Percentiles rank a stretch among this genome's conserved stretches.
These are phyloP conservation scores for Lasioglossum leucozonium DNA, from an alignment of 2,888 invertebrate species.

Conservation along the genomic window DNA sequence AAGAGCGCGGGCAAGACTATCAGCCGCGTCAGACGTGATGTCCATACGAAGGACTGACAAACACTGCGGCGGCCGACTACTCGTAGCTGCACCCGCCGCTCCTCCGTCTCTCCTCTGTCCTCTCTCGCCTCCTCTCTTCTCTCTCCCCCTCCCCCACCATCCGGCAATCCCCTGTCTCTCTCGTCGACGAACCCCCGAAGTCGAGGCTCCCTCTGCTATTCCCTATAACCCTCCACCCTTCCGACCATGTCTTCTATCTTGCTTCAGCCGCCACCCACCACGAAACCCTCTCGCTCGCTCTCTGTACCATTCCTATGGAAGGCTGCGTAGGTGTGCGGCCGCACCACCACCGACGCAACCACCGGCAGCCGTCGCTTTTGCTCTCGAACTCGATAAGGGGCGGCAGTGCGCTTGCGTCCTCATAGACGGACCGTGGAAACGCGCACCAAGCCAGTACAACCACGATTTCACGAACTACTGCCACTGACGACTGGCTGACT, in stretches of 20 bases:
- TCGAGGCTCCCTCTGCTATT: background rate
- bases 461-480: conserved; percentile 74
- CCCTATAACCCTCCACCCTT: background rate
- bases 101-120: conserved; percentile 49
- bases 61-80: conserved; percentile 77
- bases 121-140: conserved; percentile 50
- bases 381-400: conserved; percentile 83
- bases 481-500: conserved; percentile 65
- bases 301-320: conserved; percentile 54
- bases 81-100: conserved; percentile 72
- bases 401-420: conserved; percentile 79
- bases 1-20: conserved; percentile 61
- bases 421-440: conserved; percentile 65
- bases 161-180: too few species aligned
- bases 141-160: conserved; percentile 47
- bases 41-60: conserved; percentile 80
- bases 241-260: background rate
- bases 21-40: conserved; percentile 73
- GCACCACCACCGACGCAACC: conserved; percentile 40
- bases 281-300: conserved; percentile 27
- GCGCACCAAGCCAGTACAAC: conserved; percentile 66
- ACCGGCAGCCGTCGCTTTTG: conserved; percentile 76
- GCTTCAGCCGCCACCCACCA: too few species aligned
- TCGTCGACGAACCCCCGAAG: background rate
- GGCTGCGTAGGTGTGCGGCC: conserved; percentile 22